Evolutionary conservation across 2,888 invertebrate species (phyloP).

Genomic region (Drosophila colorata): DNA sequence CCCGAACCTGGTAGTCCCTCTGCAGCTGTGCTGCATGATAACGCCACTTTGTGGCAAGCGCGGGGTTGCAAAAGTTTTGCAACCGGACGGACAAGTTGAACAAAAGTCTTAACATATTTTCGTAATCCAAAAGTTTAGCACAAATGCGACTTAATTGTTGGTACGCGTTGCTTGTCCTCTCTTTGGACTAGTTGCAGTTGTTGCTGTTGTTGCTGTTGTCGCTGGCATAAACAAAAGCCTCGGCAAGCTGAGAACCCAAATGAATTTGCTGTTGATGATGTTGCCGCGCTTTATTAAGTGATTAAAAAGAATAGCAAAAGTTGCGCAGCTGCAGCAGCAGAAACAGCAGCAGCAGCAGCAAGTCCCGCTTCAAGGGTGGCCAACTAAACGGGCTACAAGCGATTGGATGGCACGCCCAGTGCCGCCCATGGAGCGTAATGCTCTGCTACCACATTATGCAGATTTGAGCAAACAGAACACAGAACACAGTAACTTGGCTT

Average conservation of each 20-base stretch:
- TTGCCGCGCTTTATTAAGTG: slow-evolving; percentile 55
- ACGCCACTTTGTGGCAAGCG: slow-evolving; percentile 12
- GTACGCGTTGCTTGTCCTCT: slow-evolving; percentile 50
- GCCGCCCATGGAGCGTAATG: slow-evolving; percentile 19
- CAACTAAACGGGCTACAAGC: slow-evolving; percentile 18
- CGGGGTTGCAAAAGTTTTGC: slow-evolving; percentile 49
- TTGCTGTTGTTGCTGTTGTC: slow-evolving; percentile 17
- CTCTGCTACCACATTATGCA: slow-evolving; percentile 44
- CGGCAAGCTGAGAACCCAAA: slow-evolving; percentile 47
- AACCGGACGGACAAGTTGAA: slow-evolving; percentile 77
- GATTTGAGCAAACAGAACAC: slow-evolving; percentile 37
- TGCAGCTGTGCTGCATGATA: slow-evolving; percentile 34
- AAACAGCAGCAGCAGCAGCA: slow-evolving; percentile 8
- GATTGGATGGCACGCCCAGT: slow-evolving; percentile 3
- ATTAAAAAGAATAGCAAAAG: slow-evolving; percentile 55
- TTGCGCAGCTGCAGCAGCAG: slow-evolving; percentile 22
- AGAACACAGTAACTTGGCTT: slow-evolving; percentile 41
- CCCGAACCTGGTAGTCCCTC: not conserved
- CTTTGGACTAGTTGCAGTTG: slow-evolving; percentile 4
- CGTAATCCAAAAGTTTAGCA: slow-evolving; percentile 77
- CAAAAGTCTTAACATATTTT: slow-evolving; percentile 81
- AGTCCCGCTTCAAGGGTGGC: slow-evolving; percentile 29
- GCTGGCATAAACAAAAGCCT: slow-evolving; percentile 43
- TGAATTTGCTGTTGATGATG: slow-evolving; percentile 49
- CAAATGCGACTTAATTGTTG: slow-evolving; percentile 80